These are phyloP conservation scores for Scalopus aquaticus DNA, from an alignment of 2,113 vertebrate species.

Conservation along the genomic window DNA sequence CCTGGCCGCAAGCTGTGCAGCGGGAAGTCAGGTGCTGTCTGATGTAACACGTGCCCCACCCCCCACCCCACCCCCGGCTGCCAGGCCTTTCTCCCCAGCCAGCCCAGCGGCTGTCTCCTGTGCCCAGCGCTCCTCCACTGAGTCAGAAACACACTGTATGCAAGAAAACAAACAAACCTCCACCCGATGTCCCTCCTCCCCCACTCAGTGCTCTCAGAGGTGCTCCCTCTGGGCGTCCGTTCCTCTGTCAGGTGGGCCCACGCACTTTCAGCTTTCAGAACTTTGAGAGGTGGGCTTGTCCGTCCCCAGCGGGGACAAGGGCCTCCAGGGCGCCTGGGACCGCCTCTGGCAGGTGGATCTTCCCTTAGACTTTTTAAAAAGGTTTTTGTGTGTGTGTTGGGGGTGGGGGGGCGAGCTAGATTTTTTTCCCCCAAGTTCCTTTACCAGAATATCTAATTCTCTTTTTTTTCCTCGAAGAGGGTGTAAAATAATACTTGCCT, in stretches of 20 bases:
- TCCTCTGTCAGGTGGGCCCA: not conserved
- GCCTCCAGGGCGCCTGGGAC: too few relatives aligned
- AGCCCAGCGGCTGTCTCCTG: too few relatives aligned
- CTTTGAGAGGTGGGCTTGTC: not conserved
- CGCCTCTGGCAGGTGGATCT: not conserved
- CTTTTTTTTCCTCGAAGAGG: not conserved
- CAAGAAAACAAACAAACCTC: too few relatives aligned
- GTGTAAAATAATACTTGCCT: not conserved
- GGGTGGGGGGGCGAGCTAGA: not conserved
- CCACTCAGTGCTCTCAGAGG: too few relatives aligned
- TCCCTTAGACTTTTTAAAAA: not conserved
- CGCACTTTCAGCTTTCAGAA: slow-evolving; percentile 14
- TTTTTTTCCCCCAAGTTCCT: not conserved
- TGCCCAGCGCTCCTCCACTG: not conserved
- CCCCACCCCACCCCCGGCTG: slow-evolving; percentile 51
- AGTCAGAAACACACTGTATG: slow-evolving; percentile 67
- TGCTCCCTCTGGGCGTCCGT: too few relatives aligned
- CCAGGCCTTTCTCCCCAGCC: not conserved
- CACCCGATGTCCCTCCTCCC: too few relatives aligned
- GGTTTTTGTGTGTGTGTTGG: not conserved
- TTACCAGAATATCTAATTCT: not conserved
- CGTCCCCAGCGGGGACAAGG: too few relatives aligned
- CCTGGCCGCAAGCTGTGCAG: slow-evolving; percentile 90
- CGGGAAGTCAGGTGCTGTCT: slow-evolving; percentile 91
- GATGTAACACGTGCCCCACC: slow-evolving; percentile 81